These are phyloP conservation scores for Crematogaster levior DNA, from an alignment of 2,888 invertebrate species.

Conservation along the genomic window DNA sequence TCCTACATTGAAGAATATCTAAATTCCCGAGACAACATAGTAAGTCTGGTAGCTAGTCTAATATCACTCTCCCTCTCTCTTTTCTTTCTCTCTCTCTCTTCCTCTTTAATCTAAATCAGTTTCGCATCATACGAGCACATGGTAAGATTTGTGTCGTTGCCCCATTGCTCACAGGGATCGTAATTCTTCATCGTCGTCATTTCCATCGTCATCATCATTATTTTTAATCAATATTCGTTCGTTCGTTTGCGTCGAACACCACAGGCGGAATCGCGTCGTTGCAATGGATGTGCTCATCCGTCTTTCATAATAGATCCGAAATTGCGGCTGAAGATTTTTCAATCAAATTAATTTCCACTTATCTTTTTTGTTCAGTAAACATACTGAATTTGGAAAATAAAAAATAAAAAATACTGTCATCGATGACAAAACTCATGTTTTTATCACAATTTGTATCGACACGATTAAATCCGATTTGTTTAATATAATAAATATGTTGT, in stretches of 20 bases:
- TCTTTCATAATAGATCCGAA: neutral
- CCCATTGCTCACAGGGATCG: slow-evolving; percentile 15
- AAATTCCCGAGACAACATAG: slow-evolving; percentile 91
- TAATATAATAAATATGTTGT: neutral
- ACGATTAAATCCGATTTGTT: neutral
- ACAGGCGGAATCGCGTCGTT: slow-evolving; percentile 57
- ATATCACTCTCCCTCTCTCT: neutral
- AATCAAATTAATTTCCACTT: neutral
- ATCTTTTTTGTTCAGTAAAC: neutral
- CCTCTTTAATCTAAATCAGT: neutral
- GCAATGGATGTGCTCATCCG: neutral
- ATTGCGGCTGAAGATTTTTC: neutral
- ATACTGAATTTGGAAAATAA: neutral
- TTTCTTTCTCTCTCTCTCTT: slow-evolving; percentile 17
- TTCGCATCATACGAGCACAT: neutral
- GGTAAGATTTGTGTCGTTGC: neutral
- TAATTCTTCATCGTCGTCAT: slow-evolving; percentile 11
- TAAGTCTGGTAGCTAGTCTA: slow-evolving; percentile 75
- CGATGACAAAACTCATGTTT: neutral
- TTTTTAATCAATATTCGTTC: slow-evolving; percentile 8
- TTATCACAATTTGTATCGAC: neutral
- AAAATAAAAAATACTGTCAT: neutral
- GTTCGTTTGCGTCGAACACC: slow-evolving; percentile 20
- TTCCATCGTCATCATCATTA: slow-evolving; percentile 38
- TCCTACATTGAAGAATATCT: slow-evolving; percentile 91